Percentiles rank a stretch among this genome's conserved stretches.
Evolutionary conservation across 2,888 invertebrate genomes (phyloP).

Genomic region (Tenthredo notha): DNA sequence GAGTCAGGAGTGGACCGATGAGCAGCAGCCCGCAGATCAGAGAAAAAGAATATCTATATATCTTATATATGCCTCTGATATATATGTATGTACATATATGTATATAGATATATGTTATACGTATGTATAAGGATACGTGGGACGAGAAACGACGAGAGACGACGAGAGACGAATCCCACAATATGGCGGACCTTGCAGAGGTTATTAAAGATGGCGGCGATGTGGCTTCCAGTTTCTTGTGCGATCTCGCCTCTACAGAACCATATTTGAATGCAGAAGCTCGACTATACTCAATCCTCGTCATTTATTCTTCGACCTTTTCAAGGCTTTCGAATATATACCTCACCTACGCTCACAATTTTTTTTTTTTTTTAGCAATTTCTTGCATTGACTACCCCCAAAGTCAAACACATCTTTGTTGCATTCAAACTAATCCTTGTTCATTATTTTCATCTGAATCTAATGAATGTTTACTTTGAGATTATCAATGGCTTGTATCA

Average conservation of each 20-base stretch:
- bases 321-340: background rate
- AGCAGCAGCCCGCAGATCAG: conserved; percentile 1
- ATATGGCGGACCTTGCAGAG: conserved; percentile 68
- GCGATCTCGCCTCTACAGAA: conserved; percentile 56
- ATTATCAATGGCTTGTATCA: too few relatives aligned
- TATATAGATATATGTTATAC: background rate
- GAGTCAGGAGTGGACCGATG: conserved; percentile 30
- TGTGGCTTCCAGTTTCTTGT: conserved; percentile 51
- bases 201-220: conserved; percentile 75
- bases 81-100: background rate
- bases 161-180: conserved; percentile 65
- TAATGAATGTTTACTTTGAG: too few relatives aligned
- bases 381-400: background rate
- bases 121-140: conserved; percentile 20
- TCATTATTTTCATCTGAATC: too few relatives aligned
- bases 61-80: background rate
- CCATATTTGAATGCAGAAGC: conserved; percentile 69
- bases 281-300: background rate
- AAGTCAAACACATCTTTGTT: too few relatives aligned
- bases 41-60: conserved; percentile 42
- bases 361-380: too few relatives aligned
- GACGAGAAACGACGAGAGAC: conserved; percentile 40
- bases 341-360: too few relatives aligned
- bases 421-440: too few relatives aligned
- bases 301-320: background rate